Evolutionary conservation across 2,888 invertebrate species (phyloP).

Genomic region (Iphiclides podalirius): DNA sequence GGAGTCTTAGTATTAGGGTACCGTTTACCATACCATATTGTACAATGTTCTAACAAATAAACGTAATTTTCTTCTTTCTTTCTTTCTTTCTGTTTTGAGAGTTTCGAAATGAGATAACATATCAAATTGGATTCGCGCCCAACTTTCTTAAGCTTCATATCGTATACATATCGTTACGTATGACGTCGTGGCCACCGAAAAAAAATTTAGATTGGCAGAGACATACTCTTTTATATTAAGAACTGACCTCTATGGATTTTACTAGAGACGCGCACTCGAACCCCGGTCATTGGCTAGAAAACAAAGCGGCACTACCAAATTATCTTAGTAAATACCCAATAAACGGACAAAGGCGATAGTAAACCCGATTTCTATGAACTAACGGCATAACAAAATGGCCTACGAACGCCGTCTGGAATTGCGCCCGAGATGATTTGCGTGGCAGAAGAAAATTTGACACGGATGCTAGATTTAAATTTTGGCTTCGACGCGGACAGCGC

Average conservation of each 20-base stretch:
- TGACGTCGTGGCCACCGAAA: not conserved
- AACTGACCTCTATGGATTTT: not conserved
- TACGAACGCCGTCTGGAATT: not conserved
- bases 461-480: too few species aligned
- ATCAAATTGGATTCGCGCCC: not conserved
- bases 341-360: constrained; percentile 15
- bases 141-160: not conserved
- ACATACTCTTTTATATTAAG: constrained; percentile 5
- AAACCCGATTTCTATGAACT: constrained; percentile 13
- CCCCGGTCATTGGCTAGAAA: constrained; percentile 9
- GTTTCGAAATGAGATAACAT: too few species aligned
- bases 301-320: constrained; percentile 7
- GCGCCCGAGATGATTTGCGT: not conserved
- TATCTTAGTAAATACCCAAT: constrained; percentile 11
- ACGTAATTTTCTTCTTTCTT: too few species aligned
- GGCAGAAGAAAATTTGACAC: not conserved
- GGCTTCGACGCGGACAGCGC: too few species aligned
- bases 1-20: too few species aligned
- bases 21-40: too few species aligned
- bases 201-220: not conserved
- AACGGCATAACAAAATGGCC: constrained; percentile 5
- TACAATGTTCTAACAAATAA: too few species aligned
- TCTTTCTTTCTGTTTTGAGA: too few species aligned
- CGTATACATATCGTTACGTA: not conserved
- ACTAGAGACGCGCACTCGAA: not conserved